Evolutionary conservation across 2,888 invertebrate species (phyloP).

Genomic region (Hypercompe scribonia): DNA sequence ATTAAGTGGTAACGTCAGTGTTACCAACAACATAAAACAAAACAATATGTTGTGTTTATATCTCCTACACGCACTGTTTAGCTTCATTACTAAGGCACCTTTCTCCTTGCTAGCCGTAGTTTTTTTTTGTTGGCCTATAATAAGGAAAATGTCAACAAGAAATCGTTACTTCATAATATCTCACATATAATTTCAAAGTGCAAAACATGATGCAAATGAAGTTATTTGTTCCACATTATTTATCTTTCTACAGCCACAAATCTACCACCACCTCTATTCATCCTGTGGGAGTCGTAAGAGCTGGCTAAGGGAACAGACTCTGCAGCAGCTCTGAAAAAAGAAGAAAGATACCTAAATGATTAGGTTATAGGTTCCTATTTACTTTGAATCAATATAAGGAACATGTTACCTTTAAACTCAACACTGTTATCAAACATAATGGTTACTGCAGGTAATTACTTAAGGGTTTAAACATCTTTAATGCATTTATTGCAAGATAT

Average conservation of each 20-base stretch:
- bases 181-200: too few species aligned
- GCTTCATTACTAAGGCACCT: not conserved
- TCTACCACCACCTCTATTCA: too few species aligned
- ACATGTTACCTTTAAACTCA: not conserved
- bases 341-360: not conserved
- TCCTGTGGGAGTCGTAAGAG: too few species aligned
- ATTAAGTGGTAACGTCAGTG: not conserved
- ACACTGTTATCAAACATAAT: not conserved
- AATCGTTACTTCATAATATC: not conserved
- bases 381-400: not conserved
- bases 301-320: not conserved
- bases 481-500: not conserved
- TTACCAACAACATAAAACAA: not conserved
- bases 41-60: not conserved
- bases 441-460: not conserved
- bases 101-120: not conserved
- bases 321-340: not conserved
- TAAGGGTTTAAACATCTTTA: not conserved
- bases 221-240: too few species aligned
- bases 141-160: not conserved
- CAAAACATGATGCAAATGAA: too few species aligned
- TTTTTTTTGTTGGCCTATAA: not conserved
- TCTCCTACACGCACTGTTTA: slow-evolving; percentile 8
- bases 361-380: not conserved
- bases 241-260: too few species aligned